phyloP scores from a whole-genome alignment of 2,797 vertebrate species.

The Cossypha polioptera region DNA sequence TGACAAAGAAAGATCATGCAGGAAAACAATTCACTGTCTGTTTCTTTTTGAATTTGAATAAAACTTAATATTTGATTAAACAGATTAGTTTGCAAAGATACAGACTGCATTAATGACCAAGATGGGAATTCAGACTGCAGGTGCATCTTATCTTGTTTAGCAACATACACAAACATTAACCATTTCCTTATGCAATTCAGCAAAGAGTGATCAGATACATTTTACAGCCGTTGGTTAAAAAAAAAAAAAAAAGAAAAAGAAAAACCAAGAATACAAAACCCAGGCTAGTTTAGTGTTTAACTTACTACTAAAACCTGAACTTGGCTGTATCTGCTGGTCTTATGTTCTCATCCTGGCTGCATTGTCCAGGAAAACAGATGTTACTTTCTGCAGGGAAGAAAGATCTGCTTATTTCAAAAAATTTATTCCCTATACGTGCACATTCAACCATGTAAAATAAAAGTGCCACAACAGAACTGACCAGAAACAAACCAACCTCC shows the following conservation, averaged over 20 bases:
- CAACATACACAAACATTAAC: constrained; percentile 44
- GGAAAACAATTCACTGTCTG: constrained; percentile 81
- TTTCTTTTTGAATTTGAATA: constrained; percentile 86
- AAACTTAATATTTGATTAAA: constrained; percentile 89
- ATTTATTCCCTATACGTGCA: constrained; percentile 17
- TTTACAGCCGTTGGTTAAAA: constrained; percentile 71
- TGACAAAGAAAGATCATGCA: constrained; percentile 80
- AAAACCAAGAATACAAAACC: background rate
- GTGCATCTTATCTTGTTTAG: constrained; percentile 69
- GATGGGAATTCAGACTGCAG: constrained; percentile 69
- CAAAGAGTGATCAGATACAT: background rate
- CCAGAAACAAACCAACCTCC: background rate
- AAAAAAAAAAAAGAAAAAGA: constrained; percentile 47
- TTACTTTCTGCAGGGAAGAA: constrained; percentile 55
- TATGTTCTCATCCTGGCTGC: constrained; percentile 51
- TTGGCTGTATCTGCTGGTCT: constrained; percentile 32
- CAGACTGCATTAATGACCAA: constrained; percentile 66
- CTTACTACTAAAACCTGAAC: constrained; percentile 48
- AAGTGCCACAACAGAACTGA: background rate
- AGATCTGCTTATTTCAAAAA: constrained; percentile 59
- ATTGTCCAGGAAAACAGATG: constrained; percentile 66
- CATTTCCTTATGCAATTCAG: constrained; percentile 52
- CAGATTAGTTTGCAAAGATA: constrained; percentile 83
- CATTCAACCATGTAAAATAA: constrained; percentile 38
- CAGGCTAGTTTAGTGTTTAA: background rate